Conservation (phyloP, 2,888 invertebrate genomes). For the Temnothorax ravouxi region DNA sequence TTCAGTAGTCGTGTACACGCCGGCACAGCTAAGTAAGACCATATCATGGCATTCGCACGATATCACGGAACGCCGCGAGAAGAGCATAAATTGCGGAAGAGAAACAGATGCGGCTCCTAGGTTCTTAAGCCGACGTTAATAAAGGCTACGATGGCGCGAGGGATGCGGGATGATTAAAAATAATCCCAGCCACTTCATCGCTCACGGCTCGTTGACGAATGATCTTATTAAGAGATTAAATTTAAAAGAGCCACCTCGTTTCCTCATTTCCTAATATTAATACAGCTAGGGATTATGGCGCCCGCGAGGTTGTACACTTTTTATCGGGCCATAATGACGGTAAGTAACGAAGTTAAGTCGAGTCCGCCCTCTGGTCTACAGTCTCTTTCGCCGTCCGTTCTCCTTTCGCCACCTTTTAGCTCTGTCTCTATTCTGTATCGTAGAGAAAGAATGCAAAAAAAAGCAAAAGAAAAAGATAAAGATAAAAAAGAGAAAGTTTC, state of each 20-base stretch:
- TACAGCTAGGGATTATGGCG: constrained; percentile 73
- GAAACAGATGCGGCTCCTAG: constrained; percentile 59
- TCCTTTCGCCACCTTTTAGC: not conserved
- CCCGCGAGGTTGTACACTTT: constrained; percentile 75
- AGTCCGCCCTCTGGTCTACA: constrained; percentile 55
- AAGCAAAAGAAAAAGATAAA: not conserved
- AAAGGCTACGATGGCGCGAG: constrained; percentile 52
- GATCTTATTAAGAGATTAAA: constrained; percentile 80
- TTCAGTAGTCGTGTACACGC: not conserved
- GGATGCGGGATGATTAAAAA: constrained; percentile 69
- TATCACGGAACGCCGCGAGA: constrained; percentile 52
- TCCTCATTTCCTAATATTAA: constrained; percentile 77
- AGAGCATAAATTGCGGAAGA: constrained; percentile 59
- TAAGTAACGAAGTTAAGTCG: constrained; percentile 76
- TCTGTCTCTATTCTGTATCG: constrained; percentile 17
- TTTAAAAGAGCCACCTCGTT: constrained; percentile 76
- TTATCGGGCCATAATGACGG: constrained; percentile 73
- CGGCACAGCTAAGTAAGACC: not conserved
- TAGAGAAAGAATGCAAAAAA: constrained; percentile 1
- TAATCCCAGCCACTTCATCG: constrained; percentile 74
- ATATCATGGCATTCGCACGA: not conserved
- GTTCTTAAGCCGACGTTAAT: constrained; percentile 65
- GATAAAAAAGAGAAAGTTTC: not conserved
- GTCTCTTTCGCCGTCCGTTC: constrained; percentile 29
- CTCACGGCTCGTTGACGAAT: constrained; percentile 76